Conservation (phyloP, 64 coral and sea anemone species). For the Anthopleura sola region DNA sequence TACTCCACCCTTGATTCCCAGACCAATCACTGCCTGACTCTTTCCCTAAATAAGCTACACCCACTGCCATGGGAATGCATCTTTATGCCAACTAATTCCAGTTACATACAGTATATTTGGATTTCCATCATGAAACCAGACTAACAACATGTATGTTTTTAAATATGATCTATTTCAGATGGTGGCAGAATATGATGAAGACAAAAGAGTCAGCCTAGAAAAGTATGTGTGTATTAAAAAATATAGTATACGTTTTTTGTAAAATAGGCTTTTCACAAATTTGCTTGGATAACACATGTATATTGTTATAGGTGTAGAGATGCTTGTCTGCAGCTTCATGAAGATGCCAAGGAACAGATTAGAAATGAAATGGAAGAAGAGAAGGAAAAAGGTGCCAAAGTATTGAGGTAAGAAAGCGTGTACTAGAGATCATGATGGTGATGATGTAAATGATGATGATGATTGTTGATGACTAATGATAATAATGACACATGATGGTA, state of each 20-base stretch:
- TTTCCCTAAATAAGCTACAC: too few relatives aligned
- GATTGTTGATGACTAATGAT: background rate
- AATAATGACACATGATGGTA: background rate
- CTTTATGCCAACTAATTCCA: too few relatives aligned
- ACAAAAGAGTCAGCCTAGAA: slow-evolving; percentile 54
- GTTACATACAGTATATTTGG: too few relatives aligned
- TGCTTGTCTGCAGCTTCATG: slow-evolving; percentile 73
- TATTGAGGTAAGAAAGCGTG: slow-evolving; percentile 34
- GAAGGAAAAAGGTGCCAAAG: slow-evolving; percentile 25
- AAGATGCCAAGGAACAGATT: slow-evolving; percentile 49
- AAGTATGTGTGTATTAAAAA: too few relatives aligned
- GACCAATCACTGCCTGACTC: too few relatives aligned
- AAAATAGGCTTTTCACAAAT: too few relatives aligned
- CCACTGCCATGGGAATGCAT: too few relatives aligned
- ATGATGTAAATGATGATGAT: background rate
- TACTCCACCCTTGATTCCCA: too few relatives aligned
- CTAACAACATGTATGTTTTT: too few relatives aligned
- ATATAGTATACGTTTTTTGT: too few relatives aligned
- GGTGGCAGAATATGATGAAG: slow-evolving; percentile 63
- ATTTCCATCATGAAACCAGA: too few relatives aligned
- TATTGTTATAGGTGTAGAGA: slow-evolving; percentile 59
- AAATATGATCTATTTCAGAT: slow-evolving; percentile 23
- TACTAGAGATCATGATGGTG: background rate
- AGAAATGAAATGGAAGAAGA: slow-evolving; percentile 48
- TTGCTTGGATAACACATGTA: too few relatives aligned